A percentile compares a stretch with the other conserved stretches of the same genome.
Conservation (phyloP, 2,113 vertebrate genomes). For the Dicrurus megarhynchus region DNA sequence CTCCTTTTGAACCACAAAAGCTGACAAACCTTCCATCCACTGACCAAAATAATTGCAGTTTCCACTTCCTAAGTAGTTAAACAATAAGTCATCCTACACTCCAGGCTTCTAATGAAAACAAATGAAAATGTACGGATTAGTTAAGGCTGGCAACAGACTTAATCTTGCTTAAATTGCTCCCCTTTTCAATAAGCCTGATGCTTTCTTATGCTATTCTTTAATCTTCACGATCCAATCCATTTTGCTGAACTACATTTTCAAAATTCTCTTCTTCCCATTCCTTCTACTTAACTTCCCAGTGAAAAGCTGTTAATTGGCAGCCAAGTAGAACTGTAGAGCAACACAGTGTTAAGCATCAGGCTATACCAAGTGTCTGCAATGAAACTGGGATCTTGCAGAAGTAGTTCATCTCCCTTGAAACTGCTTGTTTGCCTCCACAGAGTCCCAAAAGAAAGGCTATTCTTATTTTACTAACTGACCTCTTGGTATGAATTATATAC, state of each 20-base stretch:
- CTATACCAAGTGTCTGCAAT: background rate
- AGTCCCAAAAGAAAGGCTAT: background rate
- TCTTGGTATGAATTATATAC: background rate
- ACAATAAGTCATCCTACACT: background rate
- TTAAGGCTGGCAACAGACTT: background rate
- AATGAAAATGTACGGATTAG: accelerated
- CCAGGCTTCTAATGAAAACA: background rate
- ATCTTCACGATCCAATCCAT: background rate
- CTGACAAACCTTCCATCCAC: background rate
- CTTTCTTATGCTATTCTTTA: background rate
- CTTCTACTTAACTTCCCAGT: background rate
- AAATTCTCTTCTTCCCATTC: background rate
- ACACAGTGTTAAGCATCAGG: background rate
- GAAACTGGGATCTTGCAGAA: background rate
- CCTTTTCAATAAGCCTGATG: background rate
- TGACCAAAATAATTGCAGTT: background rate
- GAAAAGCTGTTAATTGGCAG: background rate
- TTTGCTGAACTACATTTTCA: background rate
- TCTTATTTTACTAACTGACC: background rate
- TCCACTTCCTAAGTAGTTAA: background rate
- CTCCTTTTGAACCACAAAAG: background rate
- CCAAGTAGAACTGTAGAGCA: background rate
- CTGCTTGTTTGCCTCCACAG: background rate
- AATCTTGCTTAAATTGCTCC: background rate
- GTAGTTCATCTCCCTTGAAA: background rate